These are phyloP conservation scores for Buteo buteo DNA, from an alignment of 2,113 vertebrate genomes.

Conservation along the genomic window DNA sequence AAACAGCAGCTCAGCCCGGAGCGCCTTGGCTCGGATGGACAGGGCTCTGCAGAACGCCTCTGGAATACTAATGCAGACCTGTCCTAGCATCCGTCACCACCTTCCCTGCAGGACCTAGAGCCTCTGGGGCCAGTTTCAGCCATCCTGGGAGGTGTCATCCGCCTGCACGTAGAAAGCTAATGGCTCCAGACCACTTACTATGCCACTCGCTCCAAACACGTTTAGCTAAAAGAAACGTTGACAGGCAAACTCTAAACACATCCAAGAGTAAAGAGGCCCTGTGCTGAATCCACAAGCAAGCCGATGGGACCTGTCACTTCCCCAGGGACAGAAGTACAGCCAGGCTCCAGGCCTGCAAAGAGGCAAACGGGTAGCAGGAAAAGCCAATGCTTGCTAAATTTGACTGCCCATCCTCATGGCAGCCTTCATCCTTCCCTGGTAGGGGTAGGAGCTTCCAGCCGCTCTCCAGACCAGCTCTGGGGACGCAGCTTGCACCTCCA, in stretches of 20 bases:
- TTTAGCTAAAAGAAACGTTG: neutral
- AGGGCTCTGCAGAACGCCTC: too few species aligned
- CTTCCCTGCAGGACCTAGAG: neutral
- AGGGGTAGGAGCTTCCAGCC: neutral
- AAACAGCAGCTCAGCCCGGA: neutral
- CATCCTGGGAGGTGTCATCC: fast-evolving
- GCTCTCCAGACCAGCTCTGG: neutral
- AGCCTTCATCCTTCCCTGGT: neutral
- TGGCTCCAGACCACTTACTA: neutral
- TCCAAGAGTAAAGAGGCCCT: neutral
- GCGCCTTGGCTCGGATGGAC: neutral
- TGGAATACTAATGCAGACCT: neutral
- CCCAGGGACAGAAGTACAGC: neutral
- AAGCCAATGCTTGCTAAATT: neutral
- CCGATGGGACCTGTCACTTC: neutral
- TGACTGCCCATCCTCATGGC: neutral
- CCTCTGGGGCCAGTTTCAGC: neutral
- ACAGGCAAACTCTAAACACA: neutral
- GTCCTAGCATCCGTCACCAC: neutral
- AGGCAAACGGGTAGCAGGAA: neutral
- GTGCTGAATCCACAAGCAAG: neutral
- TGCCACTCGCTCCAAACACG: neutral
- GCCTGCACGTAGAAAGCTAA: neutral
- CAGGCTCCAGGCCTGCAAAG: neutral
- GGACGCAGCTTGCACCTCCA: neutral